Conservation (phyloP, 2,888 invertebrate genomes). For the Ommatoiulus sabulosus region DNA sequence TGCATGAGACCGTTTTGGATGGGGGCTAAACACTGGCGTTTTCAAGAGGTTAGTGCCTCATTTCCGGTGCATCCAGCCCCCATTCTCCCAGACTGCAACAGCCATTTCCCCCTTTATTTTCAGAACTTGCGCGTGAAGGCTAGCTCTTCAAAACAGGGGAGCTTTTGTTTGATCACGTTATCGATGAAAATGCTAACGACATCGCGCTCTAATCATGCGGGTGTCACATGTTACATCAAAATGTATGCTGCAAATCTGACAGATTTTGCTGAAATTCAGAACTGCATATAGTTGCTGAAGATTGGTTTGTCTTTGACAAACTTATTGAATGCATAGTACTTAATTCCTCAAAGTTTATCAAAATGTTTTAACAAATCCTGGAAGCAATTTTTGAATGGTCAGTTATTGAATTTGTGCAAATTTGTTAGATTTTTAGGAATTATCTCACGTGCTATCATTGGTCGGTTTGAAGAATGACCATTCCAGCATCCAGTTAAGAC, state of each 20-base stretch:
- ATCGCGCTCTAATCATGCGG: neutral
- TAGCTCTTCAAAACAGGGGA: neutral
- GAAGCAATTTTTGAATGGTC: no score
- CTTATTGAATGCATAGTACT: no score
- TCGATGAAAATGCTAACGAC: neutral
- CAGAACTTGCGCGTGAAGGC: neutral
- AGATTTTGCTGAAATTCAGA: no score
- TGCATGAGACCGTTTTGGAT: neutral
- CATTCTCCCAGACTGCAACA: neutral
- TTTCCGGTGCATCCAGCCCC: neutral
- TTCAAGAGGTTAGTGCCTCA: neutral
- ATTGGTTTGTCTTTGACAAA: no score
- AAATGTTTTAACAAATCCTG: no score
- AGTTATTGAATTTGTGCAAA: no score
- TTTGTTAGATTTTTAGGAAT: no score
- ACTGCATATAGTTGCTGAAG: no score
- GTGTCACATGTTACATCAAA: neutral
- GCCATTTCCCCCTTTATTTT: neutral
- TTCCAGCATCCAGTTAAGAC: no score
- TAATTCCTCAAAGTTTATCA: no score
- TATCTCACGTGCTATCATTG: no score
- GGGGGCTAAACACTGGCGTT: neutral
- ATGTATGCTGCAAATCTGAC: neutral
- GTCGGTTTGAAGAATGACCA: no score
- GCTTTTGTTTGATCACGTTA: neutral